phyloP scores from a whole-genome alignment of 2,797 vertebrate genomes.

The Sorex maritimensis region DNA sequence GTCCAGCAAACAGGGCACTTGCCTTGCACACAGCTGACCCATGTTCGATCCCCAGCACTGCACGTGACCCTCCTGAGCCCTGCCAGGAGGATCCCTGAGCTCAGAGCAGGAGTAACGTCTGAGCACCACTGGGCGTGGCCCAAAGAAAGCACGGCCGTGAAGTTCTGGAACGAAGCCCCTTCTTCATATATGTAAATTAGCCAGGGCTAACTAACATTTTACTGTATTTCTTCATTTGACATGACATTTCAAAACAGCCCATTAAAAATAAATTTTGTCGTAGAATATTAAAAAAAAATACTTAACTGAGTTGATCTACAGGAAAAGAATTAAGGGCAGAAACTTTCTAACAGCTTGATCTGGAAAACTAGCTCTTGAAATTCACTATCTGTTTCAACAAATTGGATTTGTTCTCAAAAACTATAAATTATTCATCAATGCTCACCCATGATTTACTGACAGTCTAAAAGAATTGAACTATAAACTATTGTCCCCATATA shows the following conservation, averaged over 20 bases:
- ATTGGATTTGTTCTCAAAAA: conserved; percentile 54
- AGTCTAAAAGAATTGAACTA: conserved; percentile 60
- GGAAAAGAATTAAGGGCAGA: neutral
- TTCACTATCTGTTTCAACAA: conserved; percentile 61
- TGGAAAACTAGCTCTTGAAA: conserved; percentile 36
- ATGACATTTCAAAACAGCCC: neutral
- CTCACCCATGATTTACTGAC: conserved; percentile 43
- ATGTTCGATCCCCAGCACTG: no score
- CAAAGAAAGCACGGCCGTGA: conserved; percentile 46
- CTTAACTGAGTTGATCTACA: conserved; percentile 23
- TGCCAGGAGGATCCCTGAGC: no score
- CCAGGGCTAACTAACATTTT: conserved; percentile 54
- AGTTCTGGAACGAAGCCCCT: conserved; percentile 33
- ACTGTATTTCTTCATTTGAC: conserved; percentile 40
- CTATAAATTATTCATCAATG: conserved; percentile 69
- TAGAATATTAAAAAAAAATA: conserved; percentile 52
- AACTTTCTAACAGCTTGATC: conserved; percentile 56
- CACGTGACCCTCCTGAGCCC: no score
- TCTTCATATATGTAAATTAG: conserved; percentile 3
- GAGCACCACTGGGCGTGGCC: no score
- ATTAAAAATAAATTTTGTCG: conserved; percentile 21
- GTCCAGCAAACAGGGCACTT: no score
- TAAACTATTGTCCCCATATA: conserved; percentile 54
- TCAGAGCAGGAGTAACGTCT: neutral
- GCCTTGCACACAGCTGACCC: no score